Conservation (phyloP, 2,113 vertebrate genomes). For the Xenus cinereus region DNA sequence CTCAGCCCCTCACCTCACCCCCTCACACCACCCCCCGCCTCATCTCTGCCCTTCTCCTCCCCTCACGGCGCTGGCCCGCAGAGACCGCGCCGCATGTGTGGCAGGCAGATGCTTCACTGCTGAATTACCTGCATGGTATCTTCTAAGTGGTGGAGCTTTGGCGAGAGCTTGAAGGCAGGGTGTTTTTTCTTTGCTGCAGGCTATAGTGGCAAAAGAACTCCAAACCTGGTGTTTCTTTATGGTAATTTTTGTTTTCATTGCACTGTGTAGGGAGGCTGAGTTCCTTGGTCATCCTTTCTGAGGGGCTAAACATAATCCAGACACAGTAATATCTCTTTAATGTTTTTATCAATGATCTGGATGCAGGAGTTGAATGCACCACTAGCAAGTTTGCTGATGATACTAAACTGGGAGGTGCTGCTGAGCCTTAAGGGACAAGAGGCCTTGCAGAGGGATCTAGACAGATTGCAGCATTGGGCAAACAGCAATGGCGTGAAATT, state of each 20-base stretch:
- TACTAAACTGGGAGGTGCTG: neutral
- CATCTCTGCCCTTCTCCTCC: rapidly evolving
- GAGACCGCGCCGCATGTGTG: neutral
- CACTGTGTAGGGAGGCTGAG: rapidly evolving
- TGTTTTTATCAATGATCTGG: rapidly evolving
- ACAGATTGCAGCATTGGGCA: too few species aligned
- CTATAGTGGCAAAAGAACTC: rapidly evolving
- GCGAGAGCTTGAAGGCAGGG: too few species aligned
- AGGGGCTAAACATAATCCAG: neutral
- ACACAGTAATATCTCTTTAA: rapidly evolving
- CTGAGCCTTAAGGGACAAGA: neutral
- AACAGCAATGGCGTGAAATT: rapidly evolving
- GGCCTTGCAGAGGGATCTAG: neutral
- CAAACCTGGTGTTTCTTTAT: neutral
- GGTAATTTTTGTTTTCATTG: neutral
- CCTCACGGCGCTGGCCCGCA: neutral
- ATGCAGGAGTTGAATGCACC: neutral
- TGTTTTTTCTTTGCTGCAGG: neutral
- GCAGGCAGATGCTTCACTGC: too few species aligned
- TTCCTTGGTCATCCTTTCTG: neutral
- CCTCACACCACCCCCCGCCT: too few species aligned
- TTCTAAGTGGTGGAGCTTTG: neutral
- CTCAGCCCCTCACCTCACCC: rapidly evolving
- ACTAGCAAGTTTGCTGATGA: rapidly evolving
- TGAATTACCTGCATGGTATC: too few species aligned